Percentiles rank a stretch among this genome's conserved stretches.
These are phyloP conservation scores for Tachystola acroxantha DNA, from an alignment of 2,888 invertebrate genomes.

Conservation along the genomic window DNA sequence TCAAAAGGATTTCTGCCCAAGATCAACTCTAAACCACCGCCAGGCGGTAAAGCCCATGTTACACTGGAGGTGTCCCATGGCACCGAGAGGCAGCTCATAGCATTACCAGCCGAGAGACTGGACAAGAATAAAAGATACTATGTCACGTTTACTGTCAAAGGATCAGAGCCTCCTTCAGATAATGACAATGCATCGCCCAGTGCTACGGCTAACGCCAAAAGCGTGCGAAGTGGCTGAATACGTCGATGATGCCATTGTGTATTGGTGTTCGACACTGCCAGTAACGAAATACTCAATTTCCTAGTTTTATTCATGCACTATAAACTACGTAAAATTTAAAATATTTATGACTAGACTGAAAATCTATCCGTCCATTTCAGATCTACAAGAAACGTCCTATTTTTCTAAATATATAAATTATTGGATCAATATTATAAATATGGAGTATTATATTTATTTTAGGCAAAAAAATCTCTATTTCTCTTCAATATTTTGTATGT, in stretches of 20 bases:
- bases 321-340: neutral
- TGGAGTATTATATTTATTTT: neutral
- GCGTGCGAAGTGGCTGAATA: constrained; percentile 47
- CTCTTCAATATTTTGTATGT: constrained; percentile 13
- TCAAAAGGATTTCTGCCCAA: constrained; percentile 83
- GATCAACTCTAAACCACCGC: constrained; percentile 72
- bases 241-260: neutral
- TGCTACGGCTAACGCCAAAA: constrained; percentile 62
- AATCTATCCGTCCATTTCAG: constrained; percentile 8
- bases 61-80: constrained; percentile 91
- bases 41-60: constrained; percentile 73
- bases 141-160: constrained; percentile 94
- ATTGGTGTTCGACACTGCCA: constrained; percentile 28
- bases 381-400: neutral
- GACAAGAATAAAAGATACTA: constrained; percentile 95
- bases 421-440: constrained; percentile 1
- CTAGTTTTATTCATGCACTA: neutral
- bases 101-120: constrained; percentile 90
- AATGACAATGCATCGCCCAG: constrained; percentile 63
- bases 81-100: constrained; percentile 90
- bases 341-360: constrained; percentile 8
- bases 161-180: constrained; percentile 79
- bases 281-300: constrained; percentile 6
- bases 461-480: constrained; percentile 3
- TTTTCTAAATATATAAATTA: constrained; percentile 1